These are phyloP conservation scores for Cotesia typhae DNA, from an alignment of 1,140 invertebrate species.

Conservation along the genomic window DNA sequence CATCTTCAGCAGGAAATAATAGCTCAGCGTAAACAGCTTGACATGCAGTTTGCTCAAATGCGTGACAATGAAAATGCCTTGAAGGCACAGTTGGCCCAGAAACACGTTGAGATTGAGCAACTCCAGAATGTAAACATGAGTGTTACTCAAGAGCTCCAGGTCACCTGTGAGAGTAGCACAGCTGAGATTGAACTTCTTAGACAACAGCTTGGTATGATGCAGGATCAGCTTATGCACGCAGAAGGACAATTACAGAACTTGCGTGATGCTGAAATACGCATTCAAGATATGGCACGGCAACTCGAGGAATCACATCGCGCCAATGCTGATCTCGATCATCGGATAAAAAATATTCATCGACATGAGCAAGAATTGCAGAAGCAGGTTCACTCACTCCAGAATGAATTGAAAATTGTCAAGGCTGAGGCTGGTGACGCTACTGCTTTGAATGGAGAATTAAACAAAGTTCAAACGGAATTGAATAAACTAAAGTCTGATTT, in stretches of 20 bases:
- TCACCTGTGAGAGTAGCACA: conserved; percentile 61
- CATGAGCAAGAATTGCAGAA: conserved; percentile 61
- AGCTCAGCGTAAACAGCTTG: conserved; percentile 67
- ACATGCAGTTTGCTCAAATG: conserved; percentile 64
- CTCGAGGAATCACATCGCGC: conserved; percentile 69
- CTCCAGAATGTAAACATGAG: conserved; percentile 62
- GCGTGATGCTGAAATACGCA: conserved; percentile 41
- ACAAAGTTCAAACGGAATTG: conserved; percentile 50
- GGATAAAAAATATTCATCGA: conserved; percentile 61
- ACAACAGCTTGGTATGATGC: conserved; percentile 63
- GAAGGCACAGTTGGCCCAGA: conserved; percentile 63
- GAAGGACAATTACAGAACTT: conserved; percentile 57
- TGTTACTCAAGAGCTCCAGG: conserved; percentile 63
- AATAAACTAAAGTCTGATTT: conserved; percentile 51
- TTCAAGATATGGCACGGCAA: conserved; percentile 68
- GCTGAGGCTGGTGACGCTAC: conserved; percentile 48
- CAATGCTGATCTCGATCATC: conserved; percentile 67
- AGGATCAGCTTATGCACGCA: conserved; percentile 58
- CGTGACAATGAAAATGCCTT: conserved; percentile 64
- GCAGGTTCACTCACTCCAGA: conserved; percentile 54
- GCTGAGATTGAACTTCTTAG: conserved; percentile 61
- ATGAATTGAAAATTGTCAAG: conserved; percentile 54
- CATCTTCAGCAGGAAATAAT: conserved; percentile 64
- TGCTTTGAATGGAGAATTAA: conserved; percentile 51
- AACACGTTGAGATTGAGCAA: conserved; percentile 67